phyloP scores from a whole-genome alignment of 2,113 vertebrate species.

The Anarhynchus alexandrinus region DNA sequence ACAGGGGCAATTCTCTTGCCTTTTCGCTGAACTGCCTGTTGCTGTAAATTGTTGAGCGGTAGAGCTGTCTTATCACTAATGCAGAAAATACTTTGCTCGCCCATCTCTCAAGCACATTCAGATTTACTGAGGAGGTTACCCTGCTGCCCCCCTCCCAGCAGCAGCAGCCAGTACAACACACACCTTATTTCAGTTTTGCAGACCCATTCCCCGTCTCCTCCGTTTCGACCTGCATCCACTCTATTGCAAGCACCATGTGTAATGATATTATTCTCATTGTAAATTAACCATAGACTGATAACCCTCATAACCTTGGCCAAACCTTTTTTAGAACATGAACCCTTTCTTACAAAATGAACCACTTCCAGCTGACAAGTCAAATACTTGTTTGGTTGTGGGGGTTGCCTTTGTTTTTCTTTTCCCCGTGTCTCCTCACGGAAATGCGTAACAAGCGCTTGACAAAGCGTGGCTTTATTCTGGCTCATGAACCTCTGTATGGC shows the following conservation, averaged over 20 bases:
- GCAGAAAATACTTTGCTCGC: background rate
- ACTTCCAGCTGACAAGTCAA: background rate
- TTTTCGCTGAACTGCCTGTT: background rate
- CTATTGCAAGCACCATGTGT: background rate
- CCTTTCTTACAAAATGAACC: background rate
- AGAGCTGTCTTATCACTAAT: background rate
- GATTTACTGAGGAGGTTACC: background rate
- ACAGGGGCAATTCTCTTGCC: background rate
- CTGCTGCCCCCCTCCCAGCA: background rate
- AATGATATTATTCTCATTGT: background rate
- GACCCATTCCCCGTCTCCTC: background rate
- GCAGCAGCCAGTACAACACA: background rate
- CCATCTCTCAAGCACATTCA: fast-evolving
- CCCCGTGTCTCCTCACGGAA: background rate
- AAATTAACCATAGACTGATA: background rate
- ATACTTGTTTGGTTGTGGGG: background rate
- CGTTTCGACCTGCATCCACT: background rate
- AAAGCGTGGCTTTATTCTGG: background rate
- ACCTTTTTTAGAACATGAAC: background rate
- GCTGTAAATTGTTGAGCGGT: background rate
- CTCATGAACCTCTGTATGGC: background rate
- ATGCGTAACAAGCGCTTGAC: background rate
- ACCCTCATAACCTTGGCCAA: background rate
- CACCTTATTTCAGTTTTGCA: background rate
- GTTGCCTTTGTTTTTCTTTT: background rate